phyloP scores from a whole-genome alignment of 2,888 invertebrate species.

The Troides aeacus region DNA sequence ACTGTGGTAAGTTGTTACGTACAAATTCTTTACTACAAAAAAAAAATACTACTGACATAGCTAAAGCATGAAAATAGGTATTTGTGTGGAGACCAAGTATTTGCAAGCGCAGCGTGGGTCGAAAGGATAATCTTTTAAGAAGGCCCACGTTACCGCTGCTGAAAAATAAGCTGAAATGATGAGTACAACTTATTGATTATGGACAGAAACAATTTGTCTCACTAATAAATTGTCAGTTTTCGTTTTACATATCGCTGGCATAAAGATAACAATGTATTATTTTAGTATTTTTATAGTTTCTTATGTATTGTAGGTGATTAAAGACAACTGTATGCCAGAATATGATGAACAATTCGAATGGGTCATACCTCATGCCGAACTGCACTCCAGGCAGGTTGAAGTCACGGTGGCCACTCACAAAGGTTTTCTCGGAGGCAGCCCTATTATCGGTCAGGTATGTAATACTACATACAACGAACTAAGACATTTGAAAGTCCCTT shows the following conservation, averaged over 20 bases:
- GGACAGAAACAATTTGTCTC: too few relatives aligned
- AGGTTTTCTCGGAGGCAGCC: constrained; percentile 89
- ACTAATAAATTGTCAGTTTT: too few relatives aligned
- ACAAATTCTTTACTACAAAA: background rate
- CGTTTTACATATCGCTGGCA: too few relatives aligned
- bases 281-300: background rate
- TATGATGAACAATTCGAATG: constrained; percentile 96
- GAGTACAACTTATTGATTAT: too few relatives aligned
- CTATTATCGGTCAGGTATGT: constrained; percentile 88
- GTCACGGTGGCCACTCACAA: constrained; percentile 94
- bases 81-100: too few relatives aligned
- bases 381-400: constrained; percentile 88
- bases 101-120: too few relatives aligned
- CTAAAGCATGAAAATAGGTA: too few relatives aligned
- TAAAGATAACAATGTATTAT: background rate
- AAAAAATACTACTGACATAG: background rate
- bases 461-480: background rate
- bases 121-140: too few relatives aligned
- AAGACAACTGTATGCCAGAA: constrained; percentile 94
- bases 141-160: too few relatives aligned
- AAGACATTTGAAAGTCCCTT: background rate
- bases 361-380: constrained; percentile 88
- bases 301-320: constrained; percentile 78
- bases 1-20: constrained; percentile 81
- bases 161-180: too few relatives aligned